These are phyloP conservation scores for Lycodopsis pacificus DNA, from an alignment of 2,797 vertebrate species.

Conservation along the genomic window DNA sequence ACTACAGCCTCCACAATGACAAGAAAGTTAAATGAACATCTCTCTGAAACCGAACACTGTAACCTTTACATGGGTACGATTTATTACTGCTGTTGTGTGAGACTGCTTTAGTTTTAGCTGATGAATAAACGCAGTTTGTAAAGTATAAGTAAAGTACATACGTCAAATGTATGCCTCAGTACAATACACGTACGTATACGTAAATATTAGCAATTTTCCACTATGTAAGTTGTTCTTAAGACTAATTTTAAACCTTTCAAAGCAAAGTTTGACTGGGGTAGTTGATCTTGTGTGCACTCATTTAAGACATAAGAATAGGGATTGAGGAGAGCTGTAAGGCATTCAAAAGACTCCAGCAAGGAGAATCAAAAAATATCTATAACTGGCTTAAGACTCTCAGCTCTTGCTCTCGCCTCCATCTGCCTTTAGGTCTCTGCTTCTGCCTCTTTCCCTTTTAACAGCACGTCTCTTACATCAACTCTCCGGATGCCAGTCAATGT, in stretches of 20 bases:
- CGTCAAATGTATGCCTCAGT: background rate
- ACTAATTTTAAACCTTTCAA: background rate
- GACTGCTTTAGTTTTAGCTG: background rate
- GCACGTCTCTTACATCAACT: constrained; percentile 3
- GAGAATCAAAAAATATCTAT: constrained; percentile 1
- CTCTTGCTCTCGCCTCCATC: constrained; percentile 1
- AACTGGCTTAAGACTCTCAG: constrained; percentile 19
- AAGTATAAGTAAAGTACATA: background rate
- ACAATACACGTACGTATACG: background rate
- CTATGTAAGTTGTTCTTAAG: background rate
- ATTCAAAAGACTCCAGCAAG: constrained; percentile 6
- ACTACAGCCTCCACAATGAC: background rate
- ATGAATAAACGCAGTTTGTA: background rate
- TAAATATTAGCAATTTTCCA: background rate
- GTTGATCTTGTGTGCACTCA: background rate
- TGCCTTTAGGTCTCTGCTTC: constrained; percentile 18
- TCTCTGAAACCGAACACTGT: background rate
- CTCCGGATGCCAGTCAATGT: constrained; percentile 34
- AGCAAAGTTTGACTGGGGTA: background rate
- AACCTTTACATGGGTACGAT: too few species aligned
- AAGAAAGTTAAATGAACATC: background rate
- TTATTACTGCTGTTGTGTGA: background rate
- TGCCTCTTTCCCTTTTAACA: constrained; percentile 12
- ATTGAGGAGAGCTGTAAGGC: background rate
- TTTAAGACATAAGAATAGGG: background rate